Base-by-base conservation (phyloP, 2,113 vertebrate genomes). In the Rhodinocichla rosea region DNA sequence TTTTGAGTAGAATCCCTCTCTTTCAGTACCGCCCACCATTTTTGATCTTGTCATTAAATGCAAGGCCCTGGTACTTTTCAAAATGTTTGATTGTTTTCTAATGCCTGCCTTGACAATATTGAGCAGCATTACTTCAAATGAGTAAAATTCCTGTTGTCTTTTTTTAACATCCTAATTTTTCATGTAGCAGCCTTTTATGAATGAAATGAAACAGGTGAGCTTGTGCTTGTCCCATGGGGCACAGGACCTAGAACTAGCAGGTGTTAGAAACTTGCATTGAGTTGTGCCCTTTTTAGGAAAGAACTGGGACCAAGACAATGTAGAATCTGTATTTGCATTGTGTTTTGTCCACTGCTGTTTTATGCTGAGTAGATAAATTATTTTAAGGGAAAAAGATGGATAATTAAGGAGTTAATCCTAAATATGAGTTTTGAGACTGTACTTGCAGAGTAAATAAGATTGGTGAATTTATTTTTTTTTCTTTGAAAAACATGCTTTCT, bases 21-120 rank as follows among this genome's bases (percentile, higher is more conserved):
- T 65, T 86, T 74, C 30, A 53, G n/a, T 56, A 56, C 35, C 7
- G 2, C 28, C 12, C n/a, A 92, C 35, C 27, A 45, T 87, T 95
- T 96, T 64, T 95, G 16, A 88, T 95, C 57, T 57, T 73, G 60
- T 45, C 57, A 74, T 96, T 95, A 97, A 79, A 56, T 92, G 89
- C 76, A 93, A 89, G 94, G 44, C 26, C 56, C 27, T 2, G 1
- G 20, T 82, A 57, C 76, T 95, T 92, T 96, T 92, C 67, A 91
- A 83, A 91, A 56, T 89, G 56, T 26, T 64, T 53, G 14, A 7
- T 42, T 42, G 21, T 9, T 59, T 89, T 87, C 71, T 79, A 71
- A 56, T 63, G 21, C 76, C 52, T 88, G 26, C 28, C 73, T 95
- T 95, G 71, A 74, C 45, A 67, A 45, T 93, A 91, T 91, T 83